Base-by-base conservation (phyloP, 2,797 vertebrate species). In the Malacoctenus gilli region DNA sequence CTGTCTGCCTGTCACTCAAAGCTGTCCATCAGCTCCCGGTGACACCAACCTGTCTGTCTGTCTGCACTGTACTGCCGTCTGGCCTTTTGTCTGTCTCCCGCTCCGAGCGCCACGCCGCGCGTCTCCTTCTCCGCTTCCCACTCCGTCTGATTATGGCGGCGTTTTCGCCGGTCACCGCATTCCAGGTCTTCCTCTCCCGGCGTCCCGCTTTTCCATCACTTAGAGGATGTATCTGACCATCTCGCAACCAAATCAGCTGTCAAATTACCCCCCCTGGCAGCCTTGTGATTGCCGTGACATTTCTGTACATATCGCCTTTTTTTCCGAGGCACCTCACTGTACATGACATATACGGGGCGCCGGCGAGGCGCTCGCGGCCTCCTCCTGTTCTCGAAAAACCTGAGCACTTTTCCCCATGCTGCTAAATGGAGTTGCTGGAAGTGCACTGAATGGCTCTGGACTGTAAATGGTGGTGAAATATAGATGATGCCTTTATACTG, bases 1-100 rank as follows among this genome's bases (percentile, higher is more conserved):
- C 87, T 89, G 79, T 87, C 85, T 85, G 78, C 75, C 77, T 85
- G 86, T 85, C 85, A 85, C 48, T 89, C 85, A 85, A 65, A 79
- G 38, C 68, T 68, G 68, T 87, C 84, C 78, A 75, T 86, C 89
- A 82, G 72, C 74, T 83, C 68, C 55, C 70, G 54, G 59, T 80
- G 83, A 79, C 82, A 85, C 70, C 4, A 60, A 80, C 83, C 85
- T 85, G 80, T 86, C 82, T 86, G 61, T 83, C 70, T 69, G 66
- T 74, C 66, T 66, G 66, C 49, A 56, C 50, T 46, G 70, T 44
- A 49, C 18, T 6, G 20, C 47, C 44, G 40, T 59, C 55, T 81
- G 63, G 73, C 74, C 74, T 73, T 71, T 77, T 68, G 54, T 68
- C 52, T 62, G 55, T 71, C 71, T 62, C 23, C 42, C 48, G 68